Percentiles rank a stretch among this genome's conserved stretches.
Evolutionary conservation across 2,113 vertebrate genomes (phyloP).

Genomic region (Phrynosoma blainvillii): DNA sequence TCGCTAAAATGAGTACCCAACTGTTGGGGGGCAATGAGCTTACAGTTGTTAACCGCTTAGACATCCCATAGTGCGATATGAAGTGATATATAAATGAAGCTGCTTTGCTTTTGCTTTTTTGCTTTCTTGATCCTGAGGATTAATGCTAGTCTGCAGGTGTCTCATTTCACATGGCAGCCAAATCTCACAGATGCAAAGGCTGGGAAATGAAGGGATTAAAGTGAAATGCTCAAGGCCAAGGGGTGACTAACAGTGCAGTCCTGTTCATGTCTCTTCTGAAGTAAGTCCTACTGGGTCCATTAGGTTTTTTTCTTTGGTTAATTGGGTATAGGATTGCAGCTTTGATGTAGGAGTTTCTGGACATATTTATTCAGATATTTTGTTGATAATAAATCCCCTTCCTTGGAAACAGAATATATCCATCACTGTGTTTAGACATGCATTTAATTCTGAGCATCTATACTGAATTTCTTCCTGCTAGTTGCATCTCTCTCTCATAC

Average conservation of each 20-base stretch:
- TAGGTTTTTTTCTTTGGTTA: not conserved
- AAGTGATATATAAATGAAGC: no score
- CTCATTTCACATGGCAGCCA: slow-evolving; percentile 6
- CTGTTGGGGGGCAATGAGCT: no score
- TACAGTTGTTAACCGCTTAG: no score
- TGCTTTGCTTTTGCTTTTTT: not conserved
- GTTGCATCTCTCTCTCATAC: slow-evolving; percentile 10
- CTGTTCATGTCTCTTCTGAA: not conserved
- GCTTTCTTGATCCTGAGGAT: not conserved
- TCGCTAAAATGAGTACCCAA: no score
- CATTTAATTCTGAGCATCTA: not conserved
- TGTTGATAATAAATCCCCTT: not conserved
- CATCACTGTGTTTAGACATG: not conserved
- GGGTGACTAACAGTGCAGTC: not conserved
- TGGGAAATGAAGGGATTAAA: rapidly evolving
- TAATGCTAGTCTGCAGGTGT: not conserved
- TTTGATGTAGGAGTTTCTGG: not conserved
- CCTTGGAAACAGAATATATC: not conserved
- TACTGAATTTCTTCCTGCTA: no score
- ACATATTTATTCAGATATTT: not conserved
- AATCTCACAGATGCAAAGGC: slow-evolving; percentile 7
- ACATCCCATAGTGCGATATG: no score
- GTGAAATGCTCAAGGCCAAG: not conserved
- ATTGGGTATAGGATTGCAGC: not conserved
- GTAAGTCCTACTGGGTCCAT: not conserved